phyloP scores from a whole-genome alignment of 2,113 vertebrate genomes.

The Aythya baeri region DNA sequence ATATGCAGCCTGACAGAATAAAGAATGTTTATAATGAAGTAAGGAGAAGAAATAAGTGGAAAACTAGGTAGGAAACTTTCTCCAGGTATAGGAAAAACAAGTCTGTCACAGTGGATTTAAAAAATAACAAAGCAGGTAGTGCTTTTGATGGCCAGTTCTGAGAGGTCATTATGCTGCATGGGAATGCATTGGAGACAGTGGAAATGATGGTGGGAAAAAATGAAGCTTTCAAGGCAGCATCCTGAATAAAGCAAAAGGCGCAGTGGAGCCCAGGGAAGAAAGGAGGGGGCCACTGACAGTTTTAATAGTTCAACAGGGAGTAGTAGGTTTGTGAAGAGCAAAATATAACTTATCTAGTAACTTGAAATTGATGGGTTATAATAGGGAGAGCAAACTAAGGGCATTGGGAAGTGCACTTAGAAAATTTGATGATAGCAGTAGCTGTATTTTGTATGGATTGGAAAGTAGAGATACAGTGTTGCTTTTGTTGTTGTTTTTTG shows the following conservation, averaged over 20 bases:
- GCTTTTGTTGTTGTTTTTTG: neutral
- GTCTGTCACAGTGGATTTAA: neutral
- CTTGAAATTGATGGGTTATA: neutral
- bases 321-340: neutral
- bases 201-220: neutral
- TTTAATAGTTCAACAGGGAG: neutral
- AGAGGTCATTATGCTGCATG: neutral
- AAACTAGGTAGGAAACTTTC: slow-evolving; percentile 4
- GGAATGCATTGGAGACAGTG: neutral
- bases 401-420: neutral
- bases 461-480: neutral
- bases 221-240: neutral
- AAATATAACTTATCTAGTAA: neutral
- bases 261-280: neutral
- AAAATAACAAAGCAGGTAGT: neutral
- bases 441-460: neutral
- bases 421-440: neutral
- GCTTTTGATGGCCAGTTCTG: neutral
- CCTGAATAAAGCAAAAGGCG: neutral
- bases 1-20: neutral
- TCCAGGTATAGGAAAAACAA: neutral
- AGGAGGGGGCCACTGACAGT: neutral
- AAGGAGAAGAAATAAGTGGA: neutral
- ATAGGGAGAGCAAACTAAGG: neutral
- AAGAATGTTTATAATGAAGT: slow-evolving; percentile 7